Percentiles rank a stretch among this genome's conserved stretches.
These are phyloP conservation scores for Pelagia noctiluca DNA, from an alignment of 30 jellyfish, hydroid and myxozoan genomes.

Conservation along the genomic window DNA sequence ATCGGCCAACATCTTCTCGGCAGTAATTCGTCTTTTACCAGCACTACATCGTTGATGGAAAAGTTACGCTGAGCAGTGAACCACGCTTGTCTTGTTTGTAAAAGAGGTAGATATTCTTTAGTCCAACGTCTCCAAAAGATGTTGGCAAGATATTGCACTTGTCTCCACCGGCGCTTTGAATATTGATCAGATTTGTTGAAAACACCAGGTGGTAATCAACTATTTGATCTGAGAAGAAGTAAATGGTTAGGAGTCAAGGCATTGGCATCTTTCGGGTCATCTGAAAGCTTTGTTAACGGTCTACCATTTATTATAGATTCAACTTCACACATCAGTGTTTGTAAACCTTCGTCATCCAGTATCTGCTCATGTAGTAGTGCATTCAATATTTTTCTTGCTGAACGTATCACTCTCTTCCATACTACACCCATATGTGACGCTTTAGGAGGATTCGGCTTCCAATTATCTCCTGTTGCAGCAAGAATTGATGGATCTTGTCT, in stretches of 20 bases:
- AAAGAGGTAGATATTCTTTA: conserved; percentile 42
- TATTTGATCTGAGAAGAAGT: conserved; percentile 13
- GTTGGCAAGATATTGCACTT: conserved; percentile 33
- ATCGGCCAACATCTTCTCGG: conserved; percentile 61
- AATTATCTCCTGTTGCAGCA: conserved; percentile 30
- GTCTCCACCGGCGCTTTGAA: conserved; percentile 49
- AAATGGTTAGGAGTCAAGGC: conserved; percentile 53
- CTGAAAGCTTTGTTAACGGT: conserved; percentile 48
- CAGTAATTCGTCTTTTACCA: conserved; percentile 2
- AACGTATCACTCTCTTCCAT: conserved; percentile 43
- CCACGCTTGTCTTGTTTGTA: conserved; percentile 39
- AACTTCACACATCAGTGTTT: conserved; percentile 39
- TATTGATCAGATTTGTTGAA: conserved; percentile 16
- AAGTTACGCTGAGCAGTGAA: conserved; percentile 16
- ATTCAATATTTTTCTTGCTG: conserved; percentile 17
- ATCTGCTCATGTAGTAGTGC: conserved; percentile 19
- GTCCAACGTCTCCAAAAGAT: conserved; percentile 54
- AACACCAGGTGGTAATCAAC: conserved; percentile 1
- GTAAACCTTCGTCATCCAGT: conserved; percentile 25
- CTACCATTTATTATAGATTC: conserved; percentile 48
- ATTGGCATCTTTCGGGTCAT: conserved; percentile 42
- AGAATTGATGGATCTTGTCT: not conserved
- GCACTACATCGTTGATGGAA: conserved; percentile 35
- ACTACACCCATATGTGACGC: conserved; percentile 53
- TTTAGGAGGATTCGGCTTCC: conserved; percentile 45